A percentile compares a stretch with the other conserved stretches of the same genome.
Conservation (phyloP, 2,888 invertebrate genomes). For the Xestia xanthographa region DNA sequence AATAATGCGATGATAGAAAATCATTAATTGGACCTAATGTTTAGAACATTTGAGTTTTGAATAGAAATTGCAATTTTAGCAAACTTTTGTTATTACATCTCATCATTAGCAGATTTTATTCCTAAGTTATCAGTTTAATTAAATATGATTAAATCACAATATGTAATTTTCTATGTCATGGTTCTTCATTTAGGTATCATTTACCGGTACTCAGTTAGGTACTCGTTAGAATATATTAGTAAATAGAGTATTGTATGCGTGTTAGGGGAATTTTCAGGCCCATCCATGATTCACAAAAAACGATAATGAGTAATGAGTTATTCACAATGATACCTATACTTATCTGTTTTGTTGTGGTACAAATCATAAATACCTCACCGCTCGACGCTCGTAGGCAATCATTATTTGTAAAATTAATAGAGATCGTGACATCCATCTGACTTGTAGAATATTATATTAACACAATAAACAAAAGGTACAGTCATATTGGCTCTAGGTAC, state of each 20-base stretch:
- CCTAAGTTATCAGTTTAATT: neutral
- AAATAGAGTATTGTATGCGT: constrained; percentile 9
- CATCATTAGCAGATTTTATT: neutral
- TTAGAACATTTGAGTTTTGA: neutral
- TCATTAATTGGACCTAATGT: neutral
- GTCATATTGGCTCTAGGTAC: neutral
- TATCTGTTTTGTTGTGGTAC: constrained; percentile 11
- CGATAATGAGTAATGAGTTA: constrained; percentile 24
- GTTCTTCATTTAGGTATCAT: constrained; percentile 1
- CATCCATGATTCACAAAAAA: constrained; percentile 42
- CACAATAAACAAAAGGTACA: constrained; percentile 15
- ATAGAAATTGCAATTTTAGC: neutral
- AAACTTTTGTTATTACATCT: too few relatives aligned
- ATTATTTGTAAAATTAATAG: constrained; percentile 19
- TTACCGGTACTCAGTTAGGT: neutral
- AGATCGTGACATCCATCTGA: constrained; percentile 38
- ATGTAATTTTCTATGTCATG: neutral
- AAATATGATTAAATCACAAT: too few relatives aligned
- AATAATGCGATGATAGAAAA: neutral
- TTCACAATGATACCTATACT: neutral
- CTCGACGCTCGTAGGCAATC: neutral
- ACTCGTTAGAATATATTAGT: constrained; percentile 4
- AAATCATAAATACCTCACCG: constrained; percentile 18
- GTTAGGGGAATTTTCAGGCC: constrained; percentile 42
- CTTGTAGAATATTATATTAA: constrained; percentile 5